These are phyloP conservation scores for Pholis gunnellus DNA, from an alignment of 2,113 vertebrate species.

Conservation along the genomic window DNA sequence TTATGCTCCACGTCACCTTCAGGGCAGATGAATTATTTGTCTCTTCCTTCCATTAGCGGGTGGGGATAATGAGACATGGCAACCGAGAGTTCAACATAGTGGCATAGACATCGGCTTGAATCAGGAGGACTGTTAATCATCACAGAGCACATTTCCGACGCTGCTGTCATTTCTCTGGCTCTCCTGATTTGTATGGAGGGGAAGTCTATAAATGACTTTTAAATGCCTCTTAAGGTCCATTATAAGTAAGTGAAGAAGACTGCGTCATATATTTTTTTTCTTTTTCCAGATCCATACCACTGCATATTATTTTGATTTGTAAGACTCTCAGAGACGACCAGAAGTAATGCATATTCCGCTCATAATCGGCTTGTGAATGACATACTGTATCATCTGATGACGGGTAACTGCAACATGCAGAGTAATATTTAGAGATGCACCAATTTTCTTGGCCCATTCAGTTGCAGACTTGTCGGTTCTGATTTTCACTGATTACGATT, in stretches of 20 bases:
- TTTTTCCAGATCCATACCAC: not conserved
- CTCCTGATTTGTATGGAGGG: slow-evolving; percentile 39
- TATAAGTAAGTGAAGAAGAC: slow-evolving; percentile 33
- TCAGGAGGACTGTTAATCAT: slow-evolving; percentile 73
- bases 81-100: slow-evolving; percentile 70
- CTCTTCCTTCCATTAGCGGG: slow-evolving; percentile 74
- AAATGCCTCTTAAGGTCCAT: slow-evolving; percentile 47
- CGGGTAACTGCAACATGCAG: not conserved
- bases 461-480: no score
- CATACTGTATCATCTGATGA: not conserved
- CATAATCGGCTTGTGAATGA: not conserved
- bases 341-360: not conserved
- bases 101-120: slow-evolving; percentile 67
- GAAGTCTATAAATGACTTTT: slow-evolving; percentile 38
- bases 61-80: slow-evolving; percentile 77
- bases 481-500: no score
- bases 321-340: not conserved
- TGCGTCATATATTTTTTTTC: not conserved
- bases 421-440: not conserved
- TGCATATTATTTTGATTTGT: slow-evolving; percentile 1
- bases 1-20: slow-evolving; percentile 62
- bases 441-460: no score
- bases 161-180: slow-evolving; percentile 43
- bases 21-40: slow-evolving; percentile 78
- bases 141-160: slow-evolving; percentile 43